A percentile compares a stretch with the other conserved stretches of the same genome.
Evolutionary conservation across 2,888 invertebrate species (phyloP).

Genomic region (Agrotis puta): DNA sequence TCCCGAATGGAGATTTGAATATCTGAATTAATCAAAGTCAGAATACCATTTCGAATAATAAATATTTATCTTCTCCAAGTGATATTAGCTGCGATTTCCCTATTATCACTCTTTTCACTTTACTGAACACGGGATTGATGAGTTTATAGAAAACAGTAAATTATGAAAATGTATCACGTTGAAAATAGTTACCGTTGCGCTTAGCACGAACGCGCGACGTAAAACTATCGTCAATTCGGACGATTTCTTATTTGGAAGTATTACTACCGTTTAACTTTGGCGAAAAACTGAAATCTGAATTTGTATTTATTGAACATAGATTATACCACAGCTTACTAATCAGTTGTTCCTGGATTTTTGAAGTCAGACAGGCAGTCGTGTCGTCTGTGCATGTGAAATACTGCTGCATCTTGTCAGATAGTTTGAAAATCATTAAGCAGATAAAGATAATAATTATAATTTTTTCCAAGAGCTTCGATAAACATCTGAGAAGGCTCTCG

Average conservation of each 20-base stretch:
- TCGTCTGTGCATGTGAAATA: too few relatives aligned
- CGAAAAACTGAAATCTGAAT: too few relatives aligned
- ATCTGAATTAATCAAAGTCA: constrained; percentile 81
- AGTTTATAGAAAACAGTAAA: constrained; percentile 54
- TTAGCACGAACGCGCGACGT: not conserved
- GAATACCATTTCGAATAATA: constrained; percentile 77
- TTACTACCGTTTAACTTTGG: not conserved
- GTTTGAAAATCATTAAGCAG: too few relatives aligned
- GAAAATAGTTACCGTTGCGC: constrained; percentile 39
- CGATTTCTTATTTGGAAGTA: not conserved
- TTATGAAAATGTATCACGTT: constrained; percentile 27
- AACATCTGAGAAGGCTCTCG: too few relatives aligned
- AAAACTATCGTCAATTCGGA: not conserved
- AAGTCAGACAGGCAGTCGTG: too few relatives aligned
- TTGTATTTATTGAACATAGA: too few relatives aligned
- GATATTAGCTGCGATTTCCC: constrained; percentile 80
- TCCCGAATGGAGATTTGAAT: constrained; percentile 76
- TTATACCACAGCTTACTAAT: too few relatives aligned
- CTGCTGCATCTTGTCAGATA: too few relatives aligned
- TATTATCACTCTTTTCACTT: constrained; percentile 72
- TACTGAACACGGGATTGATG: constrained; percentile 77
- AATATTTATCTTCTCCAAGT: constrained; percentile 73
- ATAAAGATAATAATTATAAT: too few relatives aligned
- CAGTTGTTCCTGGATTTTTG: too few relatives aligned
- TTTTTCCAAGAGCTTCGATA: too few relatives aligned